Base-by-base conservation (phyloP, 1,140 invertebrate genomes). In the Drosophila aff. region DNA sequence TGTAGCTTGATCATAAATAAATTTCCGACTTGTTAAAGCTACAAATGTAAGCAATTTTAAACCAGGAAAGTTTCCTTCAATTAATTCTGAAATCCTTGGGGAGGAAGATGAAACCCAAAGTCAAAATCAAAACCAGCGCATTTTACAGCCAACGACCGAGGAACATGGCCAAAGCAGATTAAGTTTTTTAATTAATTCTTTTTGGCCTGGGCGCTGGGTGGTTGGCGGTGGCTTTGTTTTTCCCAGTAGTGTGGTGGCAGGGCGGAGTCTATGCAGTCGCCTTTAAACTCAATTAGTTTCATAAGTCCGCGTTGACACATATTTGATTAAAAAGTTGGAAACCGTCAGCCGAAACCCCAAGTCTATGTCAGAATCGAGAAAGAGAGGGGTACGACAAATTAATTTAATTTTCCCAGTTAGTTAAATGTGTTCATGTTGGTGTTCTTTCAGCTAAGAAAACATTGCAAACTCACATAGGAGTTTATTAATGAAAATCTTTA, bases 181-280 rank as follows among this genome's bases (percentile, higher is more conserved):
- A 86, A 86, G 82, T 86, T 82, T 86, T 85, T 86, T 86, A 86
- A 86, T 86, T 86, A 86, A 85, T 85, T 85, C 75, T 67, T 76
- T 46, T 52, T 50, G 52, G 75, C 44, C 60, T 21, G 21, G 21
- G 21, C 21, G 21, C 21, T 21, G 21, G 21, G 21, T 21, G 21
- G 21, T 65, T 43, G 53, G 46, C 38, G 6, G 38, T 16, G 13
- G 53, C 43, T 59, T 58, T 52, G 60, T 53, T 46, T 52, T 53
- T 46, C 38, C 16, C 38, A 13, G 11, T 16, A n/a, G 23, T 10
- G 9, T 10, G 11, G 9, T 15, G 3, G 28, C n/a, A 21, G 15
- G n/a, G 11, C 5, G 23, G 28, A 15, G 44, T 38, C 49, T 28
- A 28, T 28, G 28, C 6, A 28, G 28, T 8, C 28, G 47, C 41